Evolutionary conservation across 2,113 vertebrate species (phyloP), one percentile per base, ranked within the genome.

Genomic region (Mormoops blainvillei): DNA sequence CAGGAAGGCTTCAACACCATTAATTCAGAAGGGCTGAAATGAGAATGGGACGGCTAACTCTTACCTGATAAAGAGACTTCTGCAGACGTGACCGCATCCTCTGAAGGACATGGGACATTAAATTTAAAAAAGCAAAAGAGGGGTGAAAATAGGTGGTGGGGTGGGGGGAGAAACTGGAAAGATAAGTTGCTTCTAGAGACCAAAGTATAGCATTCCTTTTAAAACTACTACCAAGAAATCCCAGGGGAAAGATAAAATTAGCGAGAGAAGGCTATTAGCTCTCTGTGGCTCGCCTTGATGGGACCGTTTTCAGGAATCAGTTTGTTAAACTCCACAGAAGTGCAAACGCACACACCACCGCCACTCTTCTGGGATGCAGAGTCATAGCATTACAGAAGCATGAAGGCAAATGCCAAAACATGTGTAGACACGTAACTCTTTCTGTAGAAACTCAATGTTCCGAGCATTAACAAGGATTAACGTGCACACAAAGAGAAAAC

Each of bases 361-460:
- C 97, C 92, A 87, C 83, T 48, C 94, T 91, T 65, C 87, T 63
- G 91, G 48, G 92, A 78, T 50, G 12, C 98, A 97, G 77, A 96
- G 92, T 87, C 98, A 97, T 89, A 96, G 96, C 97, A 80, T 77
- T 77, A 96, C 89, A 50, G 41, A 95, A 98, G 98, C 70, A 50
- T 95, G 97, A 95, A 97, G 98, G 96, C 50, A 98, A 98, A 96
- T 92, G 97, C 94, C 94, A 95, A 90, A 97, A 95, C 98, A 71
- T 98, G 98, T 98, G 97, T 97, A 96, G 98, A 98, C 98, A 98
- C 26, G 98, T 97, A 93, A 54, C 83, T 33, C 89, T 94, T 89
- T 96, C 98, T 97, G 86, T 19, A 95, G 97, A 98, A 97, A 98
- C 97, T 92, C 97, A 98, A 77, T 50, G 87, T 93, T 98, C 97